These are phyloP conservation scores for Brachypodius melanocephalos DNA, from an alignment of 2,113 vertebrate genomes.

Conservation along the genomic window DNA sequence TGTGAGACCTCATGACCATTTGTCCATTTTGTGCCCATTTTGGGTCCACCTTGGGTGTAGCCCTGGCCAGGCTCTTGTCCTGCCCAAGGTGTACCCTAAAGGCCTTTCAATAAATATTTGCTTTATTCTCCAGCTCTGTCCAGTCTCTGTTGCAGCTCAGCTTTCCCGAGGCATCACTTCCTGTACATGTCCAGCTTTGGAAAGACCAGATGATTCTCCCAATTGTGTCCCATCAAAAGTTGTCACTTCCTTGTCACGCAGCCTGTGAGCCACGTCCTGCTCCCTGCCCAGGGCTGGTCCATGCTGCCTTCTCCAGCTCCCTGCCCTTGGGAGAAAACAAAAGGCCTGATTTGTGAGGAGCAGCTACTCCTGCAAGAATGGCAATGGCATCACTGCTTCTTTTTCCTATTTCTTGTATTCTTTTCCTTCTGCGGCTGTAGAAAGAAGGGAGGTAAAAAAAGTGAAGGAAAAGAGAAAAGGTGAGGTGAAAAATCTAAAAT, in stretches of 20 bases:
- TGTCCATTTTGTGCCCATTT: no score
- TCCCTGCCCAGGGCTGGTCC: neutral
- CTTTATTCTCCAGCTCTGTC: no score
- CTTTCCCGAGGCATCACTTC: neutral
- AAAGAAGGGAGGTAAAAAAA: accelerated
- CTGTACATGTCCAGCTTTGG: neutral
- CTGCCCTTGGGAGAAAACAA: neutral
- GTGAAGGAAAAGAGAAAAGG: neutral
- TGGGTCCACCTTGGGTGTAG: no score
- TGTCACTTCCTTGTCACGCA: neutral
- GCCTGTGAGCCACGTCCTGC: neutral
- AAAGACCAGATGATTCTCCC: neutral
- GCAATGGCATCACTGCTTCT: neutral
- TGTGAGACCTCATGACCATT: no score
- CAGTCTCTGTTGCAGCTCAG: no score
- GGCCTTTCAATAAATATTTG: no score
- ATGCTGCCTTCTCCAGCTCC: neutral
- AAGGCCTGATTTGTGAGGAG: neutral
- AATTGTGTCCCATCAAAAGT: neutral
- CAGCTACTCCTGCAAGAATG: neutral
- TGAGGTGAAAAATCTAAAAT: neutral
- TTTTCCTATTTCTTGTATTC: neutral
- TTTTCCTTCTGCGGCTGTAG: neutral
- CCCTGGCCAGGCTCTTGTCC: no score
- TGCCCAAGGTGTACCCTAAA: no score